Evolutionary conservation across 1,140 invertebrate genomes (phyloP), one percentile per base, ranked within the genome.

Genomic region (Parapsyche elsis): DNA sequence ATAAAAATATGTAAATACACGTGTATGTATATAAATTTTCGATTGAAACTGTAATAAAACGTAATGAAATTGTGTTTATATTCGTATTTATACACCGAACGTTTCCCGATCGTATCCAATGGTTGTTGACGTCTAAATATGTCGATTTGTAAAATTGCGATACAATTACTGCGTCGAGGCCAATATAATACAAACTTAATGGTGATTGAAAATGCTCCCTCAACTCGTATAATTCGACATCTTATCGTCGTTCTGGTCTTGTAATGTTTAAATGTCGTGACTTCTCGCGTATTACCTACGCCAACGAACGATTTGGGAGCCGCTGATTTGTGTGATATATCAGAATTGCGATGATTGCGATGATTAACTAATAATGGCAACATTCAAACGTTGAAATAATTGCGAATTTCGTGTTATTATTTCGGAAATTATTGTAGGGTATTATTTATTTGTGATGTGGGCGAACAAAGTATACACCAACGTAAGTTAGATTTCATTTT

Each of bases 221-320:
- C 57, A 7, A 19, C 26, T 67, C 24, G 64, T 53, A 53, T 53
- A 53, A 67, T 30, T 14, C 23, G 24, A 67, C 10, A 67, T 67
- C 64, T 67, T 67, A 67, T 67, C 64, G 64, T 67, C 49, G 49
- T 53, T 53, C 49, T 53, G 49, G 49, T 53, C 49, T 53, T 19
- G 64, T 67, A 67, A 67, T 67, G 64, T 67, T 67, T 19, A 67
- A 67, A 67, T 67, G 64, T 67, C 64, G 64, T 67, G 64, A 67
- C 64, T 67, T 67, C 2, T 2, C 49, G 49, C 16, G 10, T 12
- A 53, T 46, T 46, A 46, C 12, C 12, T 7, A 7, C 12, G 45
- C 45, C n/a, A n/a, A n/a, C 45, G 49, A 53, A 2, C 49, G 49
- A 53, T 53, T 12, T 12, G 49, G 16, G 16, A 67, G 26, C 19